Conservation (phyloP, 2,888 invertebrate species). For the Amphipyra berbera region DNA sequence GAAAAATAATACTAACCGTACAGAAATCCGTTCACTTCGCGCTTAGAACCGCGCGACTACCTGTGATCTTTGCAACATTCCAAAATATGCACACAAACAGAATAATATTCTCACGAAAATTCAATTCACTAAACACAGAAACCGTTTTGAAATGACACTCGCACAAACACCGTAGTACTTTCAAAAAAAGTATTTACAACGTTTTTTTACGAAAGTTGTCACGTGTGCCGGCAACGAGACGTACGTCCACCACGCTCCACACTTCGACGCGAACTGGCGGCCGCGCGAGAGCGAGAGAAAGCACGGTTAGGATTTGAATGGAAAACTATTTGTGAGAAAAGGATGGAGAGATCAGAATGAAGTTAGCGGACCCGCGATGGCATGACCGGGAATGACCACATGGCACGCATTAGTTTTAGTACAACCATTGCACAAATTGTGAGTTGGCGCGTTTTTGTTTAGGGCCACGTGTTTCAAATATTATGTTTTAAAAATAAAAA, state of each 20-base stretch:
- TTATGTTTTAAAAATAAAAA: conserved; percentile 71
- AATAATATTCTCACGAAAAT: conserved; percentile 63
- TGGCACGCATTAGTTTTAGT: conserved; percentile 81
- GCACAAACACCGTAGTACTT: conserved; percentile 71
- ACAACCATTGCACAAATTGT: conserved; percentile 84
- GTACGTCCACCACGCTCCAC: conserved; percentile 60
- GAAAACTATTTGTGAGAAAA: conserved; percentile 64
- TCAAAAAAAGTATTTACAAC: conserved; percentile 75
- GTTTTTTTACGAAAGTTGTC: conserved; percentile 85
- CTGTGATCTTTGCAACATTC: conserved; percentile 80
- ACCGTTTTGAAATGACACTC: conserved; percentile 70
- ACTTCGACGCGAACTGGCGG: conserved; percentile 75
- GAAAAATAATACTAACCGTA: conserved; percentile 74
- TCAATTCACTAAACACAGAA: conserved; percentile 63
- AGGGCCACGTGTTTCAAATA: conserved; percentile 79
- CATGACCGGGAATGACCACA: conserved; percentile 85
- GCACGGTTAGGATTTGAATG: conserved; percentile 69
- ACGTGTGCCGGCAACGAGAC: conserved; percentile 62
- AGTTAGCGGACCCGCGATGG: conserved; percentile 75
- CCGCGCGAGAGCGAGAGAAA: conserved; percentile 78
- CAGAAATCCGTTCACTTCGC: conserved; percentile 75
- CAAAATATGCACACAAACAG: conserved; percentile 73
- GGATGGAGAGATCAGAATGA: conserved; percentile 69
- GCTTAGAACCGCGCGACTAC: conserved; percentile 65
- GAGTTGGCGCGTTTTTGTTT: conserved; percentile 84